Evolutionary conservation across 2,113 vertebrate species (phyloP).

Genomic region (Pongo pygmaeus): DNA sequence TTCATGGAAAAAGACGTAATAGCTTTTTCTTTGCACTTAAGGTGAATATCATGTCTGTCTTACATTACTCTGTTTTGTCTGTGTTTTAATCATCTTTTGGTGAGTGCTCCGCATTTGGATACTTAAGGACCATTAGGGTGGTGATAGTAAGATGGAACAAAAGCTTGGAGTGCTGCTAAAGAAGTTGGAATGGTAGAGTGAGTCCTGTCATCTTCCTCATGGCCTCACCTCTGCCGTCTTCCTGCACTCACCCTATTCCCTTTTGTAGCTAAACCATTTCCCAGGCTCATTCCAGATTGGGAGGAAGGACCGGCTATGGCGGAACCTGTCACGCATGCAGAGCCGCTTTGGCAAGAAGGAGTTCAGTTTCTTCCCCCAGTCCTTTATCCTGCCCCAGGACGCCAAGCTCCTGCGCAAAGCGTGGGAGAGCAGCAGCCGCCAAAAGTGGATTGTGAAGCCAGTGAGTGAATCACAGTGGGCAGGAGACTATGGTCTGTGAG

Average conservation of each 20-base stretch:
- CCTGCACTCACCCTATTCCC: background rate
- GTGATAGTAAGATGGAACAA: background rate
- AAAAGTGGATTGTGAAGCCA: slow-evolving; percentile 99
- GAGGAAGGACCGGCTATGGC: slow-evolving; percentile 96
- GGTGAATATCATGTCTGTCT: background rate
- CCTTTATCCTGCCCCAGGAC: slow-evolving; percentile 97
- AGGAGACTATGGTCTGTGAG: background rate
- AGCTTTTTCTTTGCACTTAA: background rate
- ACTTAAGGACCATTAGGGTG: background rate
- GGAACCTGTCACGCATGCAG: slow-evolving; percentile 96
- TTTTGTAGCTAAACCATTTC: slow-evolving; percentile 95
- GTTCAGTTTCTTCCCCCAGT: slow-evolving; percentile 96
- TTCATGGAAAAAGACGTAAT: background rate
- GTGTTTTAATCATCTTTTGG: background rate
- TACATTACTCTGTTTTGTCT: background rate
- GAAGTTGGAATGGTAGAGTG: background rate
- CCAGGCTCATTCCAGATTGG: slow-evolving; percentile 98
- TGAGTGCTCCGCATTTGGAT: background rate
- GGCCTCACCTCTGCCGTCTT: background rate
- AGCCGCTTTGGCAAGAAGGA: slow-evolving; percentile 93
- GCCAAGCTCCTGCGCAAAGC: slow-evolving; percentile 93
- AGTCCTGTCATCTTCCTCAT: background rate
- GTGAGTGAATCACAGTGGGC: slow-evolving; percentile 80
- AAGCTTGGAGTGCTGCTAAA: background rate
- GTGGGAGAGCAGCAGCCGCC: slow-evolving; percentile 92